A percentile compares a stretch with the other conserved stretches of the same genome.
These are phyloP conservation scores for Clostera curtula DNA, from an alignment of 2,888 invertebrate species.

Conservation along the genomic window DNA sequence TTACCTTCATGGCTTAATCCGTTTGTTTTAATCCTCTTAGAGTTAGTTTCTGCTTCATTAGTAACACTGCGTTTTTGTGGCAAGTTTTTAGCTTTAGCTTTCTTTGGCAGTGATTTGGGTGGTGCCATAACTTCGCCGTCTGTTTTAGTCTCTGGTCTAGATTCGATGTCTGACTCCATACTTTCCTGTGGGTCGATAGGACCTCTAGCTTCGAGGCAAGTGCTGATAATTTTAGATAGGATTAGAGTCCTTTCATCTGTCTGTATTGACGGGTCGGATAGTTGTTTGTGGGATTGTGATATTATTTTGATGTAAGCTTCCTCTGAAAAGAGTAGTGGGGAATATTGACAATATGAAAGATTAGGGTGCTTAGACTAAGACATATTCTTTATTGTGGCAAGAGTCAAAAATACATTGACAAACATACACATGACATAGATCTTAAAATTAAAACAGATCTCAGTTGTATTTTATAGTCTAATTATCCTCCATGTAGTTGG, in stretches of 20 bases:
- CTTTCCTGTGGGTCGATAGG: constrained; percentile 18
- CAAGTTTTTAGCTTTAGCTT: constrained; percentile 24
- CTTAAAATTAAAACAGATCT: too few relatives aligned
- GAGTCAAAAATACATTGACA: not conserved
- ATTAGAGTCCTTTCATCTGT: constrained; percentile 49
- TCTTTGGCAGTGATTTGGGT: constrained; percentile 49
- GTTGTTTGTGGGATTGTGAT: constrained; percentile 38
- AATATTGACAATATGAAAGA: too few relatives aligned
- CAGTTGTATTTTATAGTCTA: too few relatives aligned
- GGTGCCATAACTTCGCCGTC: constrained; percentile 51
- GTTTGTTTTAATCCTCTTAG: constrained; percentile 10
- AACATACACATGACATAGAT: not conserved
- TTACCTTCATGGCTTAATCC: constrained; percentile 7
- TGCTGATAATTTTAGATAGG: constrained; percentile 47
- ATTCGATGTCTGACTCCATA: constrained; percentile 25
- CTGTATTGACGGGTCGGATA: constrained; percentile 40
- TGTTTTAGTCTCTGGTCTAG: constrained; percentile 20
- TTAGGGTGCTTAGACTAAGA: too few relatives aligned
- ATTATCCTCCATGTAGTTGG: too few relatives aligned
- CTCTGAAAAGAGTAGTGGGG: constrained; percentile 45
- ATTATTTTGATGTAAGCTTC: constrained; percentile 46
- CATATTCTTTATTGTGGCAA: too few relatives aligned
- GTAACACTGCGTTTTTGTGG: constrained; percentile 11
- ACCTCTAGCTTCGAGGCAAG: constrained; percentile 40
- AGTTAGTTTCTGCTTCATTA: constrained; percentile 4